Conservation (phyloP, 2,888 invertebrate genomes). For the Cyclophora albipunctata region DNA sequence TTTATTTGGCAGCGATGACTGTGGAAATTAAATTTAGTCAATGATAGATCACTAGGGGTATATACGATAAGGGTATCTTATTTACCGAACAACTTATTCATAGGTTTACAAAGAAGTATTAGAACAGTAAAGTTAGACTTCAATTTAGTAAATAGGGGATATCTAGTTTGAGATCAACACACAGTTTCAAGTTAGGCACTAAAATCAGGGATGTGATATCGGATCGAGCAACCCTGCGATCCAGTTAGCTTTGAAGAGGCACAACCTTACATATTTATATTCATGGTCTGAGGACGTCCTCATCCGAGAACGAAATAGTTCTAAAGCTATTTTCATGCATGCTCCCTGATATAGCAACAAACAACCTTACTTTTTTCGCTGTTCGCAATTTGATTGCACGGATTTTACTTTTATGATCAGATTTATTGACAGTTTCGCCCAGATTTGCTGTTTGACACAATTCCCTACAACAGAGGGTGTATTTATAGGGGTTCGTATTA, state of each 20-base stretch:
- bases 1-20: too few relatives aligned
- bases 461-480: constrained; percentile 38
- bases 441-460: constrained; percentile 50
- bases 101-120: too few relatives aligned
- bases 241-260: constrained; percentile 35
- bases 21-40: too few relatives aligned
- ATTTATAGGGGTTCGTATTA: not conserved
- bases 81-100: too few relatives aligned
- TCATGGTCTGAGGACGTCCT: constrained; percentile 56
- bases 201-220: constrained; percentile 7
- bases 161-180: constrained; percentile 12
- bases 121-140: too few relatives aligned
- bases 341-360: constrained; percentile 60
- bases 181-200: constrained; percentile 2
- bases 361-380: constrained; percentile 66
- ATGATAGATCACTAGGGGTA: too few relatives aligned
- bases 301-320: constrained; percentile 53
- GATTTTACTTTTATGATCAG: constrained; percentile 71
- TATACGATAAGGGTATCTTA: too few relatives aligned
- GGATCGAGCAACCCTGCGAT: constrained; percentile 26
- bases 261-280: constrained; percentile 57
- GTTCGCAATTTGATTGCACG: constrained; percentile 69
- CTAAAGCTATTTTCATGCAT: constrained; percentile 54
- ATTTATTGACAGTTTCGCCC: constrained; percentile 64
- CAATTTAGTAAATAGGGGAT: too few relatives aligned